These are phyloP conservation scores for Sogatella furcifera DNA, from an alignment of 1,140 invertebrate genomes.

Conservation along the genomic window DNA sequence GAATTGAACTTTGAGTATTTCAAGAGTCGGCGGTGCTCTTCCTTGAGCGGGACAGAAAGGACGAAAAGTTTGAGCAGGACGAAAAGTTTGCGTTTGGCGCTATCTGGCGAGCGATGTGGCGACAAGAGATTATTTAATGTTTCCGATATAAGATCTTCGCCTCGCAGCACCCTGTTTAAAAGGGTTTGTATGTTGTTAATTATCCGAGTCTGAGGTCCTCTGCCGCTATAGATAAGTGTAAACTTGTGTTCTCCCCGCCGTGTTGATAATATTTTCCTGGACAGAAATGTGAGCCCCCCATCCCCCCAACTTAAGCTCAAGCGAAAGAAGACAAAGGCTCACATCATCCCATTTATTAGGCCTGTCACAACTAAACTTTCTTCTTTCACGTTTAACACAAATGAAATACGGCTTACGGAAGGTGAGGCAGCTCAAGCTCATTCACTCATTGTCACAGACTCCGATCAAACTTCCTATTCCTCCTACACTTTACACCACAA, in stretches of 20 bases:
- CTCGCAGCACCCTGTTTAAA: slow-evolving; percentile 2
- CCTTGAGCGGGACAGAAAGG: background rate
- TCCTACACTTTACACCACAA: too few species aligned
- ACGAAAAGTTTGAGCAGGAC: background rate
- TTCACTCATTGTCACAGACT: too few species aligned
- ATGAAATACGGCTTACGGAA: background rate
- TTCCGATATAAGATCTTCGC: slow-evolving; percentile 10
- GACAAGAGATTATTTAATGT: slow-evolving; percentile 11
- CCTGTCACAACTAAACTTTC: slow-evolving; percentile 1
- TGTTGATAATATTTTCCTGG: slow-evolving; percentile 4
- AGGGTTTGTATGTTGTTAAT: slow-evolving; percentile 8
- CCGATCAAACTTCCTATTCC: too few species aligned
- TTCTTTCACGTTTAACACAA: background rate
- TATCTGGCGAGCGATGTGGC: background rate
- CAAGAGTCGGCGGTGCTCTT: background rate
- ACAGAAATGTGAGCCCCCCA: background rate
- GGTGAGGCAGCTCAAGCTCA: background rate
- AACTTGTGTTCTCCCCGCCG: slow-evolving; percentile 4
- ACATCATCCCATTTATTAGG: slow-evolving; percentile 1
- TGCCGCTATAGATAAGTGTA: slow-evolving; percentile 7
- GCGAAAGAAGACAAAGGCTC: background rate
- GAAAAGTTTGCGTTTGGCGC: background rate
- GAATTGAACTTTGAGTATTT: background rate
- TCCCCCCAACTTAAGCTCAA: background rate
- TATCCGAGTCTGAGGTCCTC: background rate